Evolutionary conservation across 1,140 invertebrate genomes (phyloP), one percentile per base, ranked within the genome.

Genomic region (Micrasema minimum): DNA sequence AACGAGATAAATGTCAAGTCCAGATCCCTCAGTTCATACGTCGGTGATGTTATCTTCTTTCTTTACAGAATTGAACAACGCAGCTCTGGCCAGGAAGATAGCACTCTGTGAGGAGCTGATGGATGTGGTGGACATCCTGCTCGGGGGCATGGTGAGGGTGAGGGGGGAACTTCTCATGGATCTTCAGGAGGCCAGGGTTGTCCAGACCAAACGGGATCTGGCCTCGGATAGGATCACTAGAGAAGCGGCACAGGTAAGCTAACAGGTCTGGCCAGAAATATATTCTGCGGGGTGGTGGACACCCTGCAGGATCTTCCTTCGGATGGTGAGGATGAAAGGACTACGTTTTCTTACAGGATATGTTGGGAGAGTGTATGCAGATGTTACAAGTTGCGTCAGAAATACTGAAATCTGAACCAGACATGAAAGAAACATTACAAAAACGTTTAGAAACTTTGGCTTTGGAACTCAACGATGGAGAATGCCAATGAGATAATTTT

Each of bases 81-180:
- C 85, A 14, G 77, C 85, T 1, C 74, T 91, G 0, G 80, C 85
- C 45, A 80, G 89, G 11, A 91, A 91, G 79, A 83, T 89, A 26
- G 80, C 87, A 10, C 80, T 92, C 0, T 91, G 90, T 62, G 80
- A 88, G 26, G 90, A 92, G 69, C 78, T 92, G 0, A 74, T 92
- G 1, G 83, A 87, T 51, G 72, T 91, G 37, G 84, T 88, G 7
- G 84, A 89, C 51, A 79, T 86, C 43, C 77, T 92, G 55, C 88
- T 89, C 43, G 88, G 89, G 50, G 90, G 90, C 0, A 85, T 83
- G 78, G 85, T 87, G 3, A 83, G 86, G 59, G 87, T 90, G 65
- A 79, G 90, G 9, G 90, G 89, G 0, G 83, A 86, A 14, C 79
- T 92, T 26, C 79, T 91, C 0, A 84, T 90, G 23, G 90, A 91